phyloP scores from a whole-genome alignment of 1,140 invertebrate species.

The Calephelis nemesis region DNA sequence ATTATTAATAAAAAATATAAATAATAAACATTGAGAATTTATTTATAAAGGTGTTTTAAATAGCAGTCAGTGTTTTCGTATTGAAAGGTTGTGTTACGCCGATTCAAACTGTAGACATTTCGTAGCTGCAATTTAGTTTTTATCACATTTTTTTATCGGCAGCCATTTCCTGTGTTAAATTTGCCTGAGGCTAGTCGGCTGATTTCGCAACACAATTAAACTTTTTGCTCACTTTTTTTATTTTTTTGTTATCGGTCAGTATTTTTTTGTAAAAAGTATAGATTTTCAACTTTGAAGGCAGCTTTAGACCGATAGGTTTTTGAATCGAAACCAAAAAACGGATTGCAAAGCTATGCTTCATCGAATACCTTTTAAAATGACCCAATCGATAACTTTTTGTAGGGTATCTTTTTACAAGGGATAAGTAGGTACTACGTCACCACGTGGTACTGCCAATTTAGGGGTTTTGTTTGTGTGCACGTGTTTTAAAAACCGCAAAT shows the following conservation, averaged over 20 bases:
- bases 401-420: background rate
- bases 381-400: slow-evolving; percentile 29
- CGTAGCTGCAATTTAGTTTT: slow-evolving; percentile 62
- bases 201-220: slow-evolving; percentile 68
- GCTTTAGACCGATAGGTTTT: slow-evolving; percentile 39
- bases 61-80: slow-evolving; percentile 32
- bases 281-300: slow-evolving; percentile 33
- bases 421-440: slow-evolving; percentile 3
- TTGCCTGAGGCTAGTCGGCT: slow-evolving; percentile 47
- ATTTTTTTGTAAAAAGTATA: slow-evolving; percentile 26
- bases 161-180: slow-evolving; percentile 63
- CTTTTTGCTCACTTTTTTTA: slow-evolving; percentile 54
- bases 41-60: slow-evolving; percentile 56
- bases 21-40: too few relatives aligned
- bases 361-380: slow-evolving; percentile 28
- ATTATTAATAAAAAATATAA: too few relatives aligned
- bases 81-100: slow-evolving; percentile 68
- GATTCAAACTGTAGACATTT: slow-evolving; percentile 66
- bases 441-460: slow-evolving; percentile 2
- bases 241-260: slow-evolving; percentile 62
- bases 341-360: slow-evolving; percentile 11
- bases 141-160: slow-evolving; percentile 60
- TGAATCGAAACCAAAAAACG: slow-evolving; percentile 19
- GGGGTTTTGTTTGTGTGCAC: background rate
- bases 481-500: too few relatives aligned